A percentile compares a stretch with the other conserved stretches of the same genome.
Evolutionary conservation across 2,113 vertebrate genomes (phyloP).

Genomic region (Xiphias gladius): DNA sequence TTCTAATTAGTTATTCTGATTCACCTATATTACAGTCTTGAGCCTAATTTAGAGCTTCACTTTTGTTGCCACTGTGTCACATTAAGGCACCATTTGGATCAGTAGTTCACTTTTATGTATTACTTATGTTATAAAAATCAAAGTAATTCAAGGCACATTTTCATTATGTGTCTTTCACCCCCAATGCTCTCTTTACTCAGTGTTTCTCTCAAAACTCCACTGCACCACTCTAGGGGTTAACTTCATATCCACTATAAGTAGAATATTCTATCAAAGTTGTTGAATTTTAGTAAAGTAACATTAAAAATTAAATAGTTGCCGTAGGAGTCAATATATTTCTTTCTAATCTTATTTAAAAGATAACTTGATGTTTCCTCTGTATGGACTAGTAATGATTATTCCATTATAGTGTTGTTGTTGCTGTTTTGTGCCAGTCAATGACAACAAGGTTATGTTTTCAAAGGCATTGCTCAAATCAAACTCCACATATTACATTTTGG

Average conservation of each 20-base stretch:
- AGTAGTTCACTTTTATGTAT: neutral
- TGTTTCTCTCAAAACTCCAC: slow-evolving; percentile 24
- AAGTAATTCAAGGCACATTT: neutral
- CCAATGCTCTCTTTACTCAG: neutral
- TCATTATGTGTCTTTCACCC: neutral
- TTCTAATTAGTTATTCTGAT: neutral
- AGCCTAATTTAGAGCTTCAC: neutral
- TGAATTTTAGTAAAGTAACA: slow-evolving; percentile 42
- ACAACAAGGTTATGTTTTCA: neutral
- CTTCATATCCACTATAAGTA: slow-evolving; percentile 37
- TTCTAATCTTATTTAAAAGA: slow-evolving; percentile 13
- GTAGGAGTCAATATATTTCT: slow-evolving; percentile 18
- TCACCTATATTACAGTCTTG: neutral
- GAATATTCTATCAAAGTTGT: slow-evolving; percentile 69
- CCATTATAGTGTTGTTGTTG: slow-evolving; percentile 12
- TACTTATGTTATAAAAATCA: neutral
- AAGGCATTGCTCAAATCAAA: neutral
- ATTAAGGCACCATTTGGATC: neutral
- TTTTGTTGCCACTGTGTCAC: neutral
- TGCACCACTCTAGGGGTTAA: slow-evolving; percentile 42
- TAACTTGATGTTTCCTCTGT: slow-evolving; percentile 8
- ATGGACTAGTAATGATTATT: neutral
- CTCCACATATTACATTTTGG: neutral
- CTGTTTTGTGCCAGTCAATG: neutral
- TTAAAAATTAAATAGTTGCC: slow-evolving; percentile 48